phyloP scores from a whole-genome alignment of 2,113 vertebrate genomes.

The Odobenus rosmarus region DNA sequence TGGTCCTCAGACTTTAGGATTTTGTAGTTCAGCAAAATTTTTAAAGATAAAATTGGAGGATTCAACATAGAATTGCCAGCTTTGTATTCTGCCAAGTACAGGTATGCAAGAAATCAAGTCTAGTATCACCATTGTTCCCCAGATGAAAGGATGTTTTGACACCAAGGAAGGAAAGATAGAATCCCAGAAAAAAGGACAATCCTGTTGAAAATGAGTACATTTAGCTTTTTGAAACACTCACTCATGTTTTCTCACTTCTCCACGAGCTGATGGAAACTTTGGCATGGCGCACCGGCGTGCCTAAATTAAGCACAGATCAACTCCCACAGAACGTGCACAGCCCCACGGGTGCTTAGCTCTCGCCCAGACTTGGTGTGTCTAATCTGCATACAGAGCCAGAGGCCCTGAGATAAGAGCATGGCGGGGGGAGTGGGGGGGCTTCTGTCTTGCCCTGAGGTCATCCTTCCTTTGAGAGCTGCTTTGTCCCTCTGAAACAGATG shows the following conservation, averaged over 20 bases:
- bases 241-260: constrained; percentile 59
- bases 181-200: constrained; percentile 36
- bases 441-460: background rate
- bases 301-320: constrained; percentile 1
- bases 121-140: background rate
- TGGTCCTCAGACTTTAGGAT: constrained; percentile 3
- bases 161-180: background rate
- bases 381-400: background rate
- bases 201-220: constrained; percentile 42
- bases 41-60: constrained; percentile 50
- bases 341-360: background rate
- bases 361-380: background rate
- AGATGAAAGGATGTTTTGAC: constrained; percentile 24
- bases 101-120: constrained; percentile 6
- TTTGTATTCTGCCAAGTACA: background rate
- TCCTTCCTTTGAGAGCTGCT: background rate
- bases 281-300: background rate
- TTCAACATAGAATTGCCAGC: background rate
- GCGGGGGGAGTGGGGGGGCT: fast-evolving
- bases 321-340: background rate
- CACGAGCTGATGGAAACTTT: constrained; percentile 52
- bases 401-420: background rate
- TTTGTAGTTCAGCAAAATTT: constrained; percentile 54
- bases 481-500: background rate
- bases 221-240: constrained; percentile 41